Evolutionary conservation across 2,888 invertebrate species (phyloP).

Genomic region (Allophyes oxyacanthae): DNA sequence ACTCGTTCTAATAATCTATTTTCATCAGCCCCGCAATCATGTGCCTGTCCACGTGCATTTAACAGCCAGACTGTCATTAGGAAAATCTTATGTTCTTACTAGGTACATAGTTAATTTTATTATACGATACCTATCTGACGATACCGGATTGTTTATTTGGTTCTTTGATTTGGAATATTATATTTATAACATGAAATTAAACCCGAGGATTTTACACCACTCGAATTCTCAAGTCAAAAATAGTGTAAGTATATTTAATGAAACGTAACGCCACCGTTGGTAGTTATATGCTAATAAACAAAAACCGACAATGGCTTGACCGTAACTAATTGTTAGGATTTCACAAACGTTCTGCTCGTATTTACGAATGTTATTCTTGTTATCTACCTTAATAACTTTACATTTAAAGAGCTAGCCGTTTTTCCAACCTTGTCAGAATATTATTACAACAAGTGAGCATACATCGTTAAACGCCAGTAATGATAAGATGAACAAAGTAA

Average conservation of each 20-base stretch:
- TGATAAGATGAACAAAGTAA: slow-evolving; percentile 48
- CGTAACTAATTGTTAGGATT: slow-evolving; percentile 52
- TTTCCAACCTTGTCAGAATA: slow-evolving; percentile 53
- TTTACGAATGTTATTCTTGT: slow-evolving; percentile 41
- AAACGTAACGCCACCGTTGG: slow-evolving; percentile 22
- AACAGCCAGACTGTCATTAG: slow-evolving; percentile 29
- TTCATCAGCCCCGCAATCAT: slow-evolving; percentile 29
- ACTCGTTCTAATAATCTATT: slow-evolving; percentile 40
- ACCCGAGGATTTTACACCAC: background rate
- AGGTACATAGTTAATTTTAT: slow-evolving; percentile 19
- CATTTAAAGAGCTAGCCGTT: slow-evolving; percentile 31
- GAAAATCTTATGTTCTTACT: slow-evolving; percentile 22
- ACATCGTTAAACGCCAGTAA: slow-evolving; percentile 35
- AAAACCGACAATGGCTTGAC: slow-evolving; percentile 44
- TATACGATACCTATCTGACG: slow-evolving; percentile 5
- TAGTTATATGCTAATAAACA: slow-evolving; percentile 38
- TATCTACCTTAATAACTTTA: slow-evolving; percentile 30
- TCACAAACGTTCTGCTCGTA: slow-evolving; percentile 46
- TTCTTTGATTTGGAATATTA: background rate
- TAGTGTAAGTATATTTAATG: slow-evolving; percentile 25
- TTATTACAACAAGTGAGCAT: slow-evolving; percentile 41
- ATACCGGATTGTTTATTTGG: slow-evolving; percentile 6
- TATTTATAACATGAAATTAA: too few relatives aligned
- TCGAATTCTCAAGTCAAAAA: slow-evolving; percentile 2
- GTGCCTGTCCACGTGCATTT: slow-evolving; percentile 42